Conservation (phyloP, 1,140 invertebrate genomes). For the Musca domestica region DNA sequence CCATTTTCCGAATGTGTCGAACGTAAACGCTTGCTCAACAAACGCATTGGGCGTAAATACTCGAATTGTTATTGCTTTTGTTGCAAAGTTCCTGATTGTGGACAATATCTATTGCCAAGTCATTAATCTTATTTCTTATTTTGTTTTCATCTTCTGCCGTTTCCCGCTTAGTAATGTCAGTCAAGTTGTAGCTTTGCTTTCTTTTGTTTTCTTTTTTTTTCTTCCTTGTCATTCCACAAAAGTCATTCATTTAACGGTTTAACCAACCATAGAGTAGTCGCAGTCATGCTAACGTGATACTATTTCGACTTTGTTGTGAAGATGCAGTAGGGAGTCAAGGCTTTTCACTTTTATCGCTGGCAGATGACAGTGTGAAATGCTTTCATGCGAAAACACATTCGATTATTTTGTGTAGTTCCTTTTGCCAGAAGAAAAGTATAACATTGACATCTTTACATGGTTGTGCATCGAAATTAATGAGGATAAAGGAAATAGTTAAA, state of each 20-base stretch:
- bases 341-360: background rate
- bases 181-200: background rate
- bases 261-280: no score
- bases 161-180: background rate
- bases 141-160: background rate
- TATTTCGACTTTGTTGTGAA: no score
- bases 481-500: no score
- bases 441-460: background rate
- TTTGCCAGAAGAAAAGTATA: constrained; percentile 33
- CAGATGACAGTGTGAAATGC: constrained; percentile 37
- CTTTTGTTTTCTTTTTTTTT: background rate
- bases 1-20: constrained; percentile 29
- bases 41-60: background rate
- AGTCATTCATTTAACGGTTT: no score
- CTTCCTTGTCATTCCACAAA: background rate
- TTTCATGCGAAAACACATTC: constrained; percentile 53
- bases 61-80: background rate
- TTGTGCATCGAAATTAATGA: background rate
- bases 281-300: no score
- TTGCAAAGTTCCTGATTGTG: background rate
- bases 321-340: background rate
- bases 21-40: background rate
- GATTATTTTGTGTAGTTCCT: constrained; percentile 37
- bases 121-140: constrained; percentile 19
- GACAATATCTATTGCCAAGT: constrained; percentile 20